Evolutionary conservation across 2,888 invertebrate genomes (phyloP).

Genomic region (Galeruca laticollis): DNA sequence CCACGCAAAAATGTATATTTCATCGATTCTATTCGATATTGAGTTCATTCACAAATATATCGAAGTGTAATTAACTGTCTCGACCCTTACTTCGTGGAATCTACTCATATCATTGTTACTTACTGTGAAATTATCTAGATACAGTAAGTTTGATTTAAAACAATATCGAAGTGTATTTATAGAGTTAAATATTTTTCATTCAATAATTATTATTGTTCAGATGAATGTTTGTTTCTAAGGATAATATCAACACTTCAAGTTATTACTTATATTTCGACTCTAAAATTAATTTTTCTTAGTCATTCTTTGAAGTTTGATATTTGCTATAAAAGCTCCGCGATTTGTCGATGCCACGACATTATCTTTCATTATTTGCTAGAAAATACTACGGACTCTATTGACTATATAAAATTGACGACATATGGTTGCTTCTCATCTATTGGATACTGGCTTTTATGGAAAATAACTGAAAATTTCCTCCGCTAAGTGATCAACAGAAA

Average conservation of each 20-base stretch:
- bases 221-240: background rate
- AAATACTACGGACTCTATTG: conserved; percentile 6
- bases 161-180: too few relatives aligned
- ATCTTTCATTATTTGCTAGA: background rate
- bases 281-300: background rate
- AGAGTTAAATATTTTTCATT: too few relatives aligned
- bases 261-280: background rate
- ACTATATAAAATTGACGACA: conserved; percentile 3
- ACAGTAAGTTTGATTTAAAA: too few relatives aligned
- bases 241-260: too few relatives aligned
- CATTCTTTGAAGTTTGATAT: background rate
- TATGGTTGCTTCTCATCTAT: background rate
- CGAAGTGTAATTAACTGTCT: too few relatives aligned
- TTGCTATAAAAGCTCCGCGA: background rate
- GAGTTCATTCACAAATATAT: too few relatives aligned
- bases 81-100: too few relatives aligned
- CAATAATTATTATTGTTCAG: too few relatives aligned
- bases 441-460: background rate
- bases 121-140: too few relatives aligned
- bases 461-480: background rate
- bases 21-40: too few relatives aligned
- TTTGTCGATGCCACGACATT: background rate
- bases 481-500: background rate
- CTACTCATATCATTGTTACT: too few relatives aligned
- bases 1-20: too few relatives aligned